Base-by-base conservation (phyloP, 1,140 invertebrate species). In the Drosophila sp. region DNA sequence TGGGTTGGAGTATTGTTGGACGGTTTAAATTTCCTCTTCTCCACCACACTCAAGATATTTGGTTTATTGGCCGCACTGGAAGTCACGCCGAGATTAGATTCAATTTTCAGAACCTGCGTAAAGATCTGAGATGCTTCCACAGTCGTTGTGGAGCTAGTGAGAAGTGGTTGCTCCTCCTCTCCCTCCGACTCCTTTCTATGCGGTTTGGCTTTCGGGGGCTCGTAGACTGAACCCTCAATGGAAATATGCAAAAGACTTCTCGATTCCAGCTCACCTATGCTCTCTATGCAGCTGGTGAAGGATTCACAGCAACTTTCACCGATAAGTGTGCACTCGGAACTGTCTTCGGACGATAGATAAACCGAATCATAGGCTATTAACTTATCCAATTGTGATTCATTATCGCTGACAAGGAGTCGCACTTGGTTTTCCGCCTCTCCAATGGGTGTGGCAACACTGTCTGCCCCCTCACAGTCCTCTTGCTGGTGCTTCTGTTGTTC, bases 361-460 rank as follows among this genome's bases (percentile, higher is more conserved):
- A 92, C 90, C 33, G 91, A 92, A 63, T 92, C 91, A 68, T 92
- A 92, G 57, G 91, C 90, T 54, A 92, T 92, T 0, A 92, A 67
- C 4, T 91, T 81, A 4, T 91, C 90, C 62, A 91, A 32, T 58
- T 79, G 87, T 87, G 60, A 80, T 64, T 90, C 83, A 47, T 72
- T 86, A 27, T 86, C 79, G 41, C 78, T 85, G 40, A 70, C 58
- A 0, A 60, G 67, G 57, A 50, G n/a, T 27, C 7, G 23, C 2
- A 10, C 23, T 40, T 54, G 40, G 27, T 10, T 65, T 10, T 56
- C 2, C 1, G 4, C 56, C 5, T 35, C 7, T 5, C 83, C 82
- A 2, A 66, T 79, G 55, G 67, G 72, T 4, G 76, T 83, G 17
- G 27, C 56, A 1, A 66, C 64, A 23, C 66, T 79, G 23, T 67